Evolutionary conservation across 1,140 invertebrate genomes (phyloP).

Genomic region (Brachystomella parvula): DNA sequence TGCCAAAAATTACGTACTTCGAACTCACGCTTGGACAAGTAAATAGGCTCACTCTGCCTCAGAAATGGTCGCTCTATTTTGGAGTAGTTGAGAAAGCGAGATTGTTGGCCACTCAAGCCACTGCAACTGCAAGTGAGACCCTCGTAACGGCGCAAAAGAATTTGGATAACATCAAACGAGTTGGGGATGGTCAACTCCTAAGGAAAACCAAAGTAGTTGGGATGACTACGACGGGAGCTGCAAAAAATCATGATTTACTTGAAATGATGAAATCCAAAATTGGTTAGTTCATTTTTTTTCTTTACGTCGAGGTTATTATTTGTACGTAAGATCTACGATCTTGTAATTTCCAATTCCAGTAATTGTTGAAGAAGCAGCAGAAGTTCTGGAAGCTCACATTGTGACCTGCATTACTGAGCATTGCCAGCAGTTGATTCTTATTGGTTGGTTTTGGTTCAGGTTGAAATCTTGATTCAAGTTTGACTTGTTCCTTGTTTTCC

Average conservation of each 20-base stretch:
- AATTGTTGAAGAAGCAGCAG: slow-evolving; percentile 52
- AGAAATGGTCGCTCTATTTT: slow-evolving; percentile 31
- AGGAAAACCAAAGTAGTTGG: slow-evolving; percentile 41
- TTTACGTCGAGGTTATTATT: not conserved
- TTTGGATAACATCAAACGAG: slow-evolving; percentile 1
- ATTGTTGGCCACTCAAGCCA: not conserved
- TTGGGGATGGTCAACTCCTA: slow-evolving; percentile 18
- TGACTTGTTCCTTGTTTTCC: no score
- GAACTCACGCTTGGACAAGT: not conserved
- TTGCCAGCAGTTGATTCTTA: slow-evolving; percentile 52
- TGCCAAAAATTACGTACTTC: not conserved
- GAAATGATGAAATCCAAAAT: slow-evolving; percentile 44
- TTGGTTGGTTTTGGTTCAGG: no score
- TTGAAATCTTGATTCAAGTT: no score
- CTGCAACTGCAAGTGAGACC: not conserved
- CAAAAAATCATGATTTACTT: slow-evolving; percentile 44
- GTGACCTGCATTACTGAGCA: slow-evolving; percentile 43
- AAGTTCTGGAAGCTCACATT: slow-evolving; percentile 49
- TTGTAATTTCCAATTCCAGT: slow-evolving; percentile 23
- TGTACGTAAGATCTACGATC: no score
- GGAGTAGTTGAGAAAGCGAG: slow-evolving; percentile 19
- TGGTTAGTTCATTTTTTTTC: slow-evolving; percentile 25
- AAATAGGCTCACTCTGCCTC: not conserved
- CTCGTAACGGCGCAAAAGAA: slow-evolving; percentile 15
- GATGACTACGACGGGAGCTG: slow-evolving; percentile 51